Percentiles rank a stretch among this genome's conserved stretches.
phyloP scores from a whole-genome alignment of 2,113 vertebrate genomes.

The Festucalex cinctus region DNA sequence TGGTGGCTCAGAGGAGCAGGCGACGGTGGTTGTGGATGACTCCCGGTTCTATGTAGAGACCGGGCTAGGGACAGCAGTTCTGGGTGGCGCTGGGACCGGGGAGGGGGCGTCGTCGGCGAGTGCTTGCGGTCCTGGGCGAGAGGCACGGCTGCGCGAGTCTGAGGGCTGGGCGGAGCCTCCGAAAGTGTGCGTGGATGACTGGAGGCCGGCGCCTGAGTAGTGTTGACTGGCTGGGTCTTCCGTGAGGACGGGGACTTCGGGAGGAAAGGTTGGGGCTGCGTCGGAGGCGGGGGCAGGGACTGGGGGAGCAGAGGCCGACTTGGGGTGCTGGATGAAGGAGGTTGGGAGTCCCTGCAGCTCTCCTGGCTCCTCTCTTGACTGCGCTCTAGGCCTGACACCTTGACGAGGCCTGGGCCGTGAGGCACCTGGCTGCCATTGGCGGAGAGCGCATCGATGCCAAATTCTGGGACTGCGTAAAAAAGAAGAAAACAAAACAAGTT shows the following conservation, averaged over 20 bases:
- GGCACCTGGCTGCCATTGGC: constrained; percentile 86
- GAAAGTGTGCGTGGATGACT: constrained; percentile 49
- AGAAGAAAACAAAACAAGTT: background rate
- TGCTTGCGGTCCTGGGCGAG: constrained; percentile 64
- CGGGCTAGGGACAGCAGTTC: constrained; percentile 54
- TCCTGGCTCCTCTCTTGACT: constrained; percentile 97
- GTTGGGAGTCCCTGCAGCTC: constrained; percentile 75
- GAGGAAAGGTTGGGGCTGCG: constrained; percentile 41
- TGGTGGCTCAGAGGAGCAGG: constrained; percentile 73
- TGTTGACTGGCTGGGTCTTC: constrained; percentile 58
- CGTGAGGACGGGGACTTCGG: constrained; percentile 64
- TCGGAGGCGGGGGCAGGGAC: constrained; percentile 47
- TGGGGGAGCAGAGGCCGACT: constrained; percentile 69
- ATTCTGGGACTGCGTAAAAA: constrained; percentile 79
- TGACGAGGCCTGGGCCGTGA: constrained; percentile 79
- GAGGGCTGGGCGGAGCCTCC: constrained; percentile 59
- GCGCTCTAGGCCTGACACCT: constrained; percentile 96
- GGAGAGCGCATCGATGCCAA: constrained; percentile 75
- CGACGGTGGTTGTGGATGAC: constrained; percentile 69
- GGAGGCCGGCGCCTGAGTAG: constrained; percentile 46
- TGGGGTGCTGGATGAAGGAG: constrained; percentile 74
- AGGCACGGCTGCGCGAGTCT: constrained; percentile 66
- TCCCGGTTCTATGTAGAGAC: constrained; percentile 54
- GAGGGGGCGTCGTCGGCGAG: constrained; percentile 60
- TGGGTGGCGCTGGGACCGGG: constrained; percentile 60